Evolutionary conservation across 2,113 vertebrate species (phyloP), one percentile per base, ranked within the genome.

Genomic region (Chionodraco myersi): DNA sequence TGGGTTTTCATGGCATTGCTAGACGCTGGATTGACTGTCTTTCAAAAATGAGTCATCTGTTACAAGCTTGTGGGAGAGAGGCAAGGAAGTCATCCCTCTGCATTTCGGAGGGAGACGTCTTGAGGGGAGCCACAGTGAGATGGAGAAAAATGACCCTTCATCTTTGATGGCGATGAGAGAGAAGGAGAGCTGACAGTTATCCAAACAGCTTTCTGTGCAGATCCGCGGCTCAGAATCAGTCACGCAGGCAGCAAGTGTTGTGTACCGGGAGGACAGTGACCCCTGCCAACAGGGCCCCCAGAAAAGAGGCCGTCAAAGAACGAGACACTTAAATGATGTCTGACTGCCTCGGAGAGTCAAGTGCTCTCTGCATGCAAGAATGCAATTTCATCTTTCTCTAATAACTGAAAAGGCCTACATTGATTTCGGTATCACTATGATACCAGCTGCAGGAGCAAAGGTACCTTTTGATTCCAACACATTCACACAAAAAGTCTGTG

Each of bases 81-180:
- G 65, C 41, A 1, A 76, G 79, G 86, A 83, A 86, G 66, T 64
- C 62, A 82, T 78, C 70, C 82, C 61, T 72, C 82, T 72, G 60
- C 66, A 81, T 88, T 87, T 83, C 51, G 70, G 72, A 77, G 72
- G 77, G 69, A 77, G 79, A 83, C 14, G 41, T 84, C 78, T 88
- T 85, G 75, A 86, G 79, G 61, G 66, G 74, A 77, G 87, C 78
- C 81, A 77, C 14, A n/a, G 79, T 61, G 76, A 87, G 84, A 92
- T 88, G 72, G 83, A 92, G 92, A 93, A 92, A 93, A 91, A 93
- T 88, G 83, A 90, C 87, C 87, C 83, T 83, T 89, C 91, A 87
- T 86, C 79, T 89, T 79, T 91, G 87, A 94, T 63, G 83, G 75
- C 77, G 69, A 53, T 69, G 73, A 62, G 80, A 44, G 60, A 77